Evolutionary conservation across 2,888 invertebrate genomes (phyloP), one percentile per base, ranked within the genome.

Genomic region (Iphiclides podalirius): DNA sequence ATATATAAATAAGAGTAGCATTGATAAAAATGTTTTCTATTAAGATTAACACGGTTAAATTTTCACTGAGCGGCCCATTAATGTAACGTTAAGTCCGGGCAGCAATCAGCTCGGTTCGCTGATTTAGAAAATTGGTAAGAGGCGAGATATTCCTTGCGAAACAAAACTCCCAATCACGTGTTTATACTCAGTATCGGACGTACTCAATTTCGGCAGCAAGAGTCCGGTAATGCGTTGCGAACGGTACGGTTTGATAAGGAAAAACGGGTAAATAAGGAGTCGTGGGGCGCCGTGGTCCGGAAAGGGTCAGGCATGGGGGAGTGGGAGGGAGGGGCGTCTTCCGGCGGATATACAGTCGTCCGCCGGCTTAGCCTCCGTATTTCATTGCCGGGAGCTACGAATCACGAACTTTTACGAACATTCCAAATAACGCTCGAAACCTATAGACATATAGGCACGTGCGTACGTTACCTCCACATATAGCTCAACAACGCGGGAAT

Each of bases 241-340:
- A 83, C 85, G 86, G 77, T 67, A 69, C 67, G 66, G 72, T 67
- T 72, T 81, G 84, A 87, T 87, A 85, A 86, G 83, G 81, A 84
- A 84, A 84, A 85, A 79, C 81, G 79, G 75, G 76, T 83, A 84
- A 85, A 87, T 84, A 86, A 81, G 77, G 76, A 79, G 70, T 75
- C 67, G 70, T 72, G 70, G 67, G 70, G 49, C 45, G 51, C 45
- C 48, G n/a, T 28, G 57, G 56, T 57, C 67, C 73, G 79, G 77
- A 76, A 70, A 73, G 64, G 79, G 78, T 72, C 72, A 69, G 70
- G 58, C 58, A 64, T n/a, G 57, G 26, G 47, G 26, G 39, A 11
- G 16, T 14, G 34, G 38, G 52, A 53, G 37, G 48, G 54, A 26
- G 54, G 37, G 48, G 54, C 33, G 57, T 57, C 66, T 67, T 76